Evolutionary conservation across 2,113 vertebrate genomes (phyloP).

Genomic region (Axis porcinus): DNA sequence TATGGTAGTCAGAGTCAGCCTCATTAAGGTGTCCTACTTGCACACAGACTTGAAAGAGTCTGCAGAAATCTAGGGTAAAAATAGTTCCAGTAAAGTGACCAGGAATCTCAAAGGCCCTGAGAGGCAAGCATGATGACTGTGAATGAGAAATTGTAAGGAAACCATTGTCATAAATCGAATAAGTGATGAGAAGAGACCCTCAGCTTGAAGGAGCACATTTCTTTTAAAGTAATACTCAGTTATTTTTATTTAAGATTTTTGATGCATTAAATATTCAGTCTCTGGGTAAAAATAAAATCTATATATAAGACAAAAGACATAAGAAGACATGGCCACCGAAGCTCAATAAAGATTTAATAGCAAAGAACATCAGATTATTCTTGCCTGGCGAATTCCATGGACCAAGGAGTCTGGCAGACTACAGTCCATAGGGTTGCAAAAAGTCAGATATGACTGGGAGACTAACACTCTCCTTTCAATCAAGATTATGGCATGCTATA

Average conservation of each 20-base stretch:
- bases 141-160: not conserved
- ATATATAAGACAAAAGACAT: not conserved
- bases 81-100: not conserved
- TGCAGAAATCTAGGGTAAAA: not conserved
- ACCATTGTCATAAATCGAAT: not conserved
- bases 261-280: not conserved
- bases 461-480: not conserved
- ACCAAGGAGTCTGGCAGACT: not conserved
- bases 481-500: not conserved
- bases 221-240: not conserved
- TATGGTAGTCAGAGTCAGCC: not conserved
- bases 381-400: not conserved
- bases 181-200: not conserved
- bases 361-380: not conserved
- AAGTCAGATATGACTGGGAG: not conserved
- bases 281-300: not conserved
- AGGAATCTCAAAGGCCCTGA: not conserved
- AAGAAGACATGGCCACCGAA: not conserved
- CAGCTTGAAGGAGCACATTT: not conserved
- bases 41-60: not conserved
- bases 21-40: not conserved
- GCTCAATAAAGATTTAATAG: not conserved
- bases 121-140: not conserved
- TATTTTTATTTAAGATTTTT: not conserved
- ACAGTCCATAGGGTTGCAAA: not conserved